Percentiles rank a stretch among this genome's conserved stretches.
Evolutionary conservation across 2,888 invertebrate genomes (phyloP).

Genomic region (Mythimna impura): DNA sequence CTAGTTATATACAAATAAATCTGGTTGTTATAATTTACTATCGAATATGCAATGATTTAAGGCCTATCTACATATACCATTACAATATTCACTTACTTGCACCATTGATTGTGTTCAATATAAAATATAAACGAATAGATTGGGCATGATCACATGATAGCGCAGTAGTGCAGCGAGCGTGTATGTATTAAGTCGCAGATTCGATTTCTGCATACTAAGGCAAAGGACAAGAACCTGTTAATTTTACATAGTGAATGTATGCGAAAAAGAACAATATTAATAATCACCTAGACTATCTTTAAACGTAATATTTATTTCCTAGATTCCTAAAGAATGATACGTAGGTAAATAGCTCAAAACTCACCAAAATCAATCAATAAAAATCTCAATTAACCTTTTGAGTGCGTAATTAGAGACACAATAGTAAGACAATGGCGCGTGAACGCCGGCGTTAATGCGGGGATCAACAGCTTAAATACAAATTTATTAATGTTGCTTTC

Average conservation of each 20-base stretch:
- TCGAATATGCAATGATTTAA: not conserved
- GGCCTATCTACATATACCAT: no score
- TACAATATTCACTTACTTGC: conserved; percentile 5
- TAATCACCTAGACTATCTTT: not conserved
- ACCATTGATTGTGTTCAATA: not conserved
- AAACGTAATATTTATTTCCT: not conserved
- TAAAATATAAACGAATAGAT: not conserved
- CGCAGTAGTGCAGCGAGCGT: not conserved
- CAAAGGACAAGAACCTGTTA: not conserved
- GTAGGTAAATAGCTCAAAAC: not conserved
- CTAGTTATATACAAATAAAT: not conserved
- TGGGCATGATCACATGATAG: not conserved
- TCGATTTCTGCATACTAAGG: not conserved
- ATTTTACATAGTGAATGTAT: not conserved
- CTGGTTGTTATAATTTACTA: not conserved
- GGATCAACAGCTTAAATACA: no score
- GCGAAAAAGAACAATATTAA: not conserved
- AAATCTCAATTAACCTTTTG: not conserved
- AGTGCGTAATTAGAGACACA: no score
- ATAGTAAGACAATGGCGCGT: no score
- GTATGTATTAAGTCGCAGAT: not conserved
- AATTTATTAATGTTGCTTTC: not conserved
- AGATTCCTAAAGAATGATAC: not conserved
- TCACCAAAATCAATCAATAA: conserved; percentile 1
- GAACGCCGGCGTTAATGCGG: no score